Evolutionary conservation across 1,140 invertebrate species (phyloP), one percentile per base, ranked within the genome.

Genomic region (Drosophila sturtevanti): DNA sequence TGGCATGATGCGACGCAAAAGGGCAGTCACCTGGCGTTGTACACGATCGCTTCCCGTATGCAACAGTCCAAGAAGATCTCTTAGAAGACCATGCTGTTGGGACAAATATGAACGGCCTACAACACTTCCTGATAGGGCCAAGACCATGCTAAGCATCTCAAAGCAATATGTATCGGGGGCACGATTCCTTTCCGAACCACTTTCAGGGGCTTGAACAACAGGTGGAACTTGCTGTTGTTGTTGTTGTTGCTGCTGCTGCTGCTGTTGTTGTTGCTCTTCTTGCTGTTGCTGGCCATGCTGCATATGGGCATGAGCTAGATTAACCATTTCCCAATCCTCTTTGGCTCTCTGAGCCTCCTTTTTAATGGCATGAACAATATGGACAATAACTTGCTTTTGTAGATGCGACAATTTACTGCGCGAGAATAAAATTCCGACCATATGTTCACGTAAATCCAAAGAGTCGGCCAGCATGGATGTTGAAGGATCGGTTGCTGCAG

Each of bases 371-470:
- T 97, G 95, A 9, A 99, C 97, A 65, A 99, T 99, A 91, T 99
- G 98, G 0, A 96, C 94, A 90, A 97, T 98, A 62, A 98, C 97
- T 94, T 99, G 98, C 93, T 97, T 98, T 91, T 99, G 98, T 22
- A 99, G 93, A 89, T 98, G 96, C 0, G 97, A 98, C 0, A 99
- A 93, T 92, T 98, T 98, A 87, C 97, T 98, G 51, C 97, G 94
- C 76, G 97, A 98, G 92, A 99, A 99, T 12, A 99, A 93, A 77
- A 99, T 99, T 58, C 98, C 98, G 16, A 99, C 98, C 94, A 99
- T 98, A 86, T 99, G 98, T 91, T 99, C 98, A 16, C 98, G 95
- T 0, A 99, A 93, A 92, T 99, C 97, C 65, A 92, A 62, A 0
- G 91, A 92, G 51, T 92, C 91, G 0, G 89, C 90, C 1, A 92